Percentiles rank a stretch among this genome's conserved stretches.
phyloP scores from a whole-genome alignment of 2,113 vertebrate species.

The Eurypyga helias region DNA sequence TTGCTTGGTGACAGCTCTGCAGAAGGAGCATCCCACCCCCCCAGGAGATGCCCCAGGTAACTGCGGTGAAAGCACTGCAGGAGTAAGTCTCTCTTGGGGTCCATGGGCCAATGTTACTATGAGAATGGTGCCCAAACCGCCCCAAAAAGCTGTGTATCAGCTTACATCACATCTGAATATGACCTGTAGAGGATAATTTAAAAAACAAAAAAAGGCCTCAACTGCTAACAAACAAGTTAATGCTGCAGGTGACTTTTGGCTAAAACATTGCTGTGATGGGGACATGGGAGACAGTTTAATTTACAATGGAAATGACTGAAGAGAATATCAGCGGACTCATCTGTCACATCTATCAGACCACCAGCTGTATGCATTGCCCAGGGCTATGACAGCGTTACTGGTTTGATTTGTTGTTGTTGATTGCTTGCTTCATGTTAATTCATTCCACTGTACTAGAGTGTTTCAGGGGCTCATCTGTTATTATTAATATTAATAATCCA shows the following conservation, averaged over 20 bases:
- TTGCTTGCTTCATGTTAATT: slow-evolving; percentile 47
- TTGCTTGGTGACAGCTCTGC: too few species aligned
- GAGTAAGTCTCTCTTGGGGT: not conserved
- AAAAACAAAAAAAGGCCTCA: not conserved
- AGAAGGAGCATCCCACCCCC: not conserved
- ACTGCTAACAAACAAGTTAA: not conserved
- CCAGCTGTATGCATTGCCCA: slow-evolving; percentile 20
- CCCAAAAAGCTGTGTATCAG: not conserved
- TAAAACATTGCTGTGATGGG: not conserved
- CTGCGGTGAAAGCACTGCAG: rapidly evolving
- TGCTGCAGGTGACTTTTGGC: slow-evolving; percentile 4
- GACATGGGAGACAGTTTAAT: not conserved
- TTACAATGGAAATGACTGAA: slow-evolving; percentile 10
- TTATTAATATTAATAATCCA: slow-evolving; percentile 53
- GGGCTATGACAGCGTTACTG: not conserved
- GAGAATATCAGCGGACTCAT: not conserved
- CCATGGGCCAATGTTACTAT: rapidly evolving
- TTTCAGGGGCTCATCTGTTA: slow-evolving; percentile 50
- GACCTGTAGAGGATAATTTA: rapidly evolving
- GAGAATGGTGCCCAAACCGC: rapidly evolving
- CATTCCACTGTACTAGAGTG: not conserved
- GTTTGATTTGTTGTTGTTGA: slow-evolving; percentile 8
- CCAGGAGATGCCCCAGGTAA: rapidly evolving
- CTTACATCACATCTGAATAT: not conserved
- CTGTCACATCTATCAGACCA: slow-evolving; percentile 56